A percentile compares a stretch with the other conserved stretches of the same genome.
Evolutionary conservation across 2,888 invertebrate genomes (phyloP).

Genomic region (Drosophila lacicola): DNA sequence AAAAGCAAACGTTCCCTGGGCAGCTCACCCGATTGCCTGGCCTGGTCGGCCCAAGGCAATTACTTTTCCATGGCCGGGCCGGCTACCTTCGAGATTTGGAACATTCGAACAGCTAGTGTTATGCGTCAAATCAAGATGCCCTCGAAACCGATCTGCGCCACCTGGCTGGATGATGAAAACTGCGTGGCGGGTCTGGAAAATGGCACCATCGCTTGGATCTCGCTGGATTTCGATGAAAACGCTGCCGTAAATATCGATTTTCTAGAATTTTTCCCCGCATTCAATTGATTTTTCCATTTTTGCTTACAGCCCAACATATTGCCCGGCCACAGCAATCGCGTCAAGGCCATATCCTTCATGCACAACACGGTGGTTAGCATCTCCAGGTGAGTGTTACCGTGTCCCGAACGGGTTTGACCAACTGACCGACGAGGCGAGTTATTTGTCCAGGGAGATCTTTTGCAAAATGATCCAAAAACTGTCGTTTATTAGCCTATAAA

Average conservation of each 20-base stretch:
- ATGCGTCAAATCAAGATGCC: constrained; percentile 89
- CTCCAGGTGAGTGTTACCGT: constrained; percentile 86
- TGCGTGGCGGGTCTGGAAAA: constrained; percentile 91
- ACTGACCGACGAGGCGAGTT: too few species aligned
- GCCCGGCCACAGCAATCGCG: constrained; percentile 88
- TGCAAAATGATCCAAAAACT: too few species aligned
- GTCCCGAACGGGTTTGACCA: too few species aligned
- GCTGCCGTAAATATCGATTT: constrained; percentile 54
- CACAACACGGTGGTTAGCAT: constrained; percentile 88
- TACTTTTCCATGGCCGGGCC: constrained; percentile 91
- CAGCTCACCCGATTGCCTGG: constrained; percentile 85
- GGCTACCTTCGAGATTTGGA: constrained; percentile 92
- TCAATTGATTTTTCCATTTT: neutral
- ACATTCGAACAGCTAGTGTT: constrained; percentile 91
- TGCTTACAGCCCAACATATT: constrained; percentile 60
- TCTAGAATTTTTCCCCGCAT: neutral
- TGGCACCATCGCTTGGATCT: constrained; percentile 88
- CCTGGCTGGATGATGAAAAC: constrained; percentile 89
- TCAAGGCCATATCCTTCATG: constrained; percentile 88
- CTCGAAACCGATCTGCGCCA: constrained; percentile 89
- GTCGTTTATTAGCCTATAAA: too few species aligned
- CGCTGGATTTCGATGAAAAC: constrained; percentile 86
- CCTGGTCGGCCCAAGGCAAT: constrained; percentile 91
- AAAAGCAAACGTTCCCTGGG: constrained; percentile 87
- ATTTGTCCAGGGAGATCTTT: too few species aligned